Base-by-base conservation (phyloP, 1,140 invertebrate species). In the Zaprionus camerounensis region DNA sequence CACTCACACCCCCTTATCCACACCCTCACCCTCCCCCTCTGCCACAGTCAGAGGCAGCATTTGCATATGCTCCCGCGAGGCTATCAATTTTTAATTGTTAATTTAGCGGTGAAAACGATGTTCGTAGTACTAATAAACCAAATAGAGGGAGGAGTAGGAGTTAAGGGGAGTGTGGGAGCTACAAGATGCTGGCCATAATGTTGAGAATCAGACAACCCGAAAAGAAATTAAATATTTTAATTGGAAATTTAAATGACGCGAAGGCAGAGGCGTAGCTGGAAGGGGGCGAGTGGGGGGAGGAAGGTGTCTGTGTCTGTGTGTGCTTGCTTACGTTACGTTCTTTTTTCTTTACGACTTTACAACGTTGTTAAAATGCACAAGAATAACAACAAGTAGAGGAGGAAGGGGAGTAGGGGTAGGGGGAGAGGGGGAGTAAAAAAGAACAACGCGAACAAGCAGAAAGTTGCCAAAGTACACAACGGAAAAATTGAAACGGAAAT, bases 1-100 rank as follows among this genome's bases (percentile, higher is more conserved):
- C n/a, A 51, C 9, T 34, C 31, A 34, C 31, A 34, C 9, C 31
- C 31, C 28, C 28, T 31, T 9, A 22, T 20, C 7, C 26, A 3
- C 5, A 2, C 13, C 1, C 3, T 41, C 1, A n/a, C n/a, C n/a
- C n/a, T n/a, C n/a, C 3, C 57, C 1, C 46, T 1, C 28, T 24
- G 12, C 20, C 34, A 20, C 31, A 17, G 26, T 24, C 28, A 6
- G 56, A 41, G 22, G 26, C 63, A 78, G 20, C 63, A 80, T 80
- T 78, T 78, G 70, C 75, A 75, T 75, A 78, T 55, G 62, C 70
- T 75, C 78, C 85, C 78, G 38, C 34, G 64, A 76, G 85, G 78
- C 85, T 90, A 90, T 90, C 85, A 90, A 90, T 90, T 90, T 90
- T 90, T 90, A 90, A 90, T 90, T 90, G 85, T 90, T 90, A 90